Conservation (phyloP, 2,113 vertebrate genomes). For the Corythoichthys haematopterus region DNA sequence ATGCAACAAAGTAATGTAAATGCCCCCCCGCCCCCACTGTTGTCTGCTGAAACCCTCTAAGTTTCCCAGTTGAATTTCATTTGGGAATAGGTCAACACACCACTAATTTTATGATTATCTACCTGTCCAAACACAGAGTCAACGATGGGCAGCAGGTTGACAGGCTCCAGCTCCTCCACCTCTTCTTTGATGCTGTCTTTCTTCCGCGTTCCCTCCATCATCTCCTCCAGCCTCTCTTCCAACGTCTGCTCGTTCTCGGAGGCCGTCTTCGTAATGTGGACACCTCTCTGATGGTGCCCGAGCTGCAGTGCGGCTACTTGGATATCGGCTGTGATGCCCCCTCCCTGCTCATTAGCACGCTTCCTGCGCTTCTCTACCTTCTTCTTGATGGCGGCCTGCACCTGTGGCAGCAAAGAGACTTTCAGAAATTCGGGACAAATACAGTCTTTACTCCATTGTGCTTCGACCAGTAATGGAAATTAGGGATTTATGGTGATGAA, state of each 20-base stretch:
- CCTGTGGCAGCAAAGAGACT: conserved; percentile 38
- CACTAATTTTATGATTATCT: conserved; percentile 9
- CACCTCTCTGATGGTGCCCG: conserved; percentile 22
- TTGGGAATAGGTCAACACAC: not conserved
- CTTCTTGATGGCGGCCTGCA: conserved; percentile 72
- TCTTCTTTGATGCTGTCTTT: conserved; percentile 15
- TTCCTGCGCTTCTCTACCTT: conserved; percentile 70
- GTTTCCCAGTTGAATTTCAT: no score
- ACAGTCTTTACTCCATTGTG: not conserved
- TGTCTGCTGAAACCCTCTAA: no score
- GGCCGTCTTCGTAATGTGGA: not conserved
- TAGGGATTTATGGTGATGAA: not conserved
- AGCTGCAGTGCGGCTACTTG: conserved; percentile 6
- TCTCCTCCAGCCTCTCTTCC: conserved; percentile 50
- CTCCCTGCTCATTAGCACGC: conserved; percentile 16
- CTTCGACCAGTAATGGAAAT: not conserved
- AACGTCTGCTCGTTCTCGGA: conserved; percentile 18
- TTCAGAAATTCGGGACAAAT: not conserved
- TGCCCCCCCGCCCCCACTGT: no score
- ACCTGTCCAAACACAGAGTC: conserved; percentile 73
- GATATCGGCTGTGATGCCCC: conserved; percentile 18
- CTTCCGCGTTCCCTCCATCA: conserved; percentile 50
- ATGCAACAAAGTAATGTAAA: no score
- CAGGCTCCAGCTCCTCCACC: conserved; percentile 34
- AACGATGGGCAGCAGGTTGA: conserved; percentile 64